A percentile compares a stretch with the other conserved stretches of the same genome.
phyloP scores from a whole-genome alignment of 2,113 vertebrate species.

The Eonycteris spelaea region DNA sequence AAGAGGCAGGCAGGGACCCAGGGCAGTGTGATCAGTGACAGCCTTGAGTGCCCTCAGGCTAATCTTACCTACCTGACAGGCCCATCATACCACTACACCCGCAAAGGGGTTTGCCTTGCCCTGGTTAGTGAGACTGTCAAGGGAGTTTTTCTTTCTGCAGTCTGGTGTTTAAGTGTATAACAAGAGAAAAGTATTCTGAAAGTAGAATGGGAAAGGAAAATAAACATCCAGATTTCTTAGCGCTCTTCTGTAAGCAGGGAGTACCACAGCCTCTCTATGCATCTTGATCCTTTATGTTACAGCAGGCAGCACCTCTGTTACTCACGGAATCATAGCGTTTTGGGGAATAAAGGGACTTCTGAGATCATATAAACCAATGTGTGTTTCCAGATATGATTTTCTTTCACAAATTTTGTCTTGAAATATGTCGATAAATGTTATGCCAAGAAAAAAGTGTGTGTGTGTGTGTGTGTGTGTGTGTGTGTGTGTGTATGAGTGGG shows the following conservation, averaged over 20 bases:
- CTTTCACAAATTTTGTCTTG: background rate
- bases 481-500: accelerated
- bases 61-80: too few species aligned
- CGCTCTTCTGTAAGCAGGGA: background rate
- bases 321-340: background rate
- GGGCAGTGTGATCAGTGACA: background rate
- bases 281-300: background rate
- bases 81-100: background rate
- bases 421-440: background rate
- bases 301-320: background rate
- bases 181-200: background rate
- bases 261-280: background rate
- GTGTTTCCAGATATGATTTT: background rate
- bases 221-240: background rate
- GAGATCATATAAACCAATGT: background rate
- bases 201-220: background rate
- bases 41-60: background rate
- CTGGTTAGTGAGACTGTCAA: background rate
- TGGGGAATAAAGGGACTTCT: background rate
- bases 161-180: background rate
- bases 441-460: background rate
- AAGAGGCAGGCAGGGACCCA: background rate
- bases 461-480: background rate
- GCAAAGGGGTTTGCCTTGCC: background rate
- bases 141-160: background rate